phyloP scores from a whole-genome alignment of 2,888 invertebrate genomes.

The Mesorhabditis sp. region DNA sequence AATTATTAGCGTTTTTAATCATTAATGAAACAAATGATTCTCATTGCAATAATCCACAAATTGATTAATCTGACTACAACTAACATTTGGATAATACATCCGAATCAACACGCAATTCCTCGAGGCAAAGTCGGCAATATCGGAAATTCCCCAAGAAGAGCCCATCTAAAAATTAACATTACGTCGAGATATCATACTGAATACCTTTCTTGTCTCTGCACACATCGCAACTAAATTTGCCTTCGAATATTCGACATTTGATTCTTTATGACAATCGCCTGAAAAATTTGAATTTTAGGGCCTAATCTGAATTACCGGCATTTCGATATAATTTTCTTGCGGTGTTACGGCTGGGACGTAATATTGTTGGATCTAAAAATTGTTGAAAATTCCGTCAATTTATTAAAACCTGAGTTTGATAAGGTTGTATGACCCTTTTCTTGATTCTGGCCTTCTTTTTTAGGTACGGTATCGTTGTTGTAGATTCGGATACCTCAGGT shows the following conservation, averaged over 20 bases:
- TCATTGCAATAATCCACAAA: constrained; percentile 28
- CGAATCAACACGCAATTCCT: constrained; percentile 34
- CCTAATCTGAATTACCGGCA: constrained; percentile 14
- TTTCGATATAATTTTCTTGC: constrained; percentile 14
- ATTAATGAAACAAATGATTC: neutral
- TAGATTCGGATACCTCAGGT: no score
- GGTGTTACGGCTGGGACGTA: neutral
- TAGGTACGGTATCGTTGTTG: no score
- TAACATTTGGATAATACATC: constrained; percentile 32
- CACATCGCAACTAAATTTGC: constrained; percentile 26
- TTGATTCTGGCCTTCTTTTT: no score
- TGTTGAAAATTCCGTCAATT: neutral
- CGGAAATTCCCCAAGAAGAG: constrained; percentile 28
- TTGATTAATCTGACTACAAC: constrained; percentile 34
- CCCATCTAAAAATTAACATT: constrained; percentile 14
- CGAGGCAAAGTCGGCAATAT: constrained; percentile 31
- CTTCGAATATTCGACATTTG: constrained; percentile 22
- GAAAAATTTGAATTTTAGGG: constrained; percentile 5
- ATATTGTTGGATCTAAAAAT: constrained; percentile 1
- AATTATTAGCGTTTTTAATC: no score
- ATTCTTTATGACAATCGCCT: constrained; percentile 30
- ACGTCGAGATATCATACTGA: neutral
- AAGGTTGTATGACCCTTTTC: neutral
- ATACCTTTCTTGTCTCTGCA: constrained; percentile 17
- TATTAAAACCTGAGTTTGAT: neutral